Percentiles rank a stretch among this genome's conserved stretches.
These are phyloP conservation scores for Hydractinia echinata DNA, from an alignment of 30 jellyfish, hydroid and myxozoan genomes.

Conservation along the genomic window DNA sequence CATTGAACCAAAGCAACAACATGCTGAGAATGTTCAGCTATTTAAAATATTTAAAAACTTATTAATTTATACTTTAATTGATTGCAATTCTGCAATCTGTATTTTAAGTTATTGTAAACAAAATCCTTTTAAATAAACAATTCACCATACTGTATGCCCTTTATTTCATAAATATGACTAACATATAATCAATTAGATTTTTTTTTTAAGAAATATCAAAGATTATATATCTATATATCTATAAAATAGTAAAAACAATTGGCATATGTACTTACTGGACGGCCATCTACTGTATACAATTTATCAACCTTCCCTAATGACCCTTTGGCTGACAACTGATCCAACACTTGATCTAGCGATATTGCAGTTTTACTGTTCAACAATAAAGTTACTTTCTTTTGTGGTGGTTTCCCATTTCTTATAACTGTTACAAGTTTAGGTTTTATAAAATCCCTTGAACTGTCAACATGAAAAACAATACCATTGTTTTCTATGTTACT, in stretches of 20 bases:
- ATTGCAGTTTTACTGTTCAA: conserved; percentile 89
- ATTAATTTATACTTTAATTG: too few species aligned
- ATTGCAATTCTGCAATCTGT: too few species aligned
- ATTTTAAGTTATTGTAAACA: too few species aligned
- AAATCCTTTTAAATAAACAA: too few species aligned
- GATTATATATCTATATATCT: too few species aligned
- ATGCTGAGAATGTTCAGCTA: not conserved
- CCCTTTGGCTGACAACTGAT: conserved; percentile 90
- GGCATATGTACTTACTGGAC: conserved; percentile 51
- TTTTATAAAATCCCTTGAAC: conserved; percentile 62
- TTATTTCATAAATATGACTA: not conserved
- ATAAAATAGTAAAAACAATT: not conserved
- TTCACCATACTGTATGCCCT: too few species aligned
- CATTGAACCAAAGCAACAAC: conserved; percentile 13
- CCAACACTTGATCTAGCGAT: conserved; percentile 81
- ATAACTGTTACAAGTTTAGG: conserved; percentile 94
- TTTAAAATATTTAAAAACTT: too few species aligned
- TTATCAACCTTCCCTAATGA: conserved; percentile 93
- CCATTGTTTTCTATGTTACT: not conserved
- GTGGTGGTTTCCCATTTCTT: conserved; percentile 96
- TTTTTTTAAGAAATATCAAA: too few species aligned
- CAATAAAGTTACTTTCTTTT: conserved; percentile 79
- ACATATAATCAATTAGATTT: not conserved
- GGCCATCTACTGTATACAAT: conserved; percentile 71
- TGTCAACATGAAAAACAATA: conserved; percentile 19